Base-by-base conservation (phyloP, 2,113 vertebrate species). In the Hemicordylus capensis region DNA sequence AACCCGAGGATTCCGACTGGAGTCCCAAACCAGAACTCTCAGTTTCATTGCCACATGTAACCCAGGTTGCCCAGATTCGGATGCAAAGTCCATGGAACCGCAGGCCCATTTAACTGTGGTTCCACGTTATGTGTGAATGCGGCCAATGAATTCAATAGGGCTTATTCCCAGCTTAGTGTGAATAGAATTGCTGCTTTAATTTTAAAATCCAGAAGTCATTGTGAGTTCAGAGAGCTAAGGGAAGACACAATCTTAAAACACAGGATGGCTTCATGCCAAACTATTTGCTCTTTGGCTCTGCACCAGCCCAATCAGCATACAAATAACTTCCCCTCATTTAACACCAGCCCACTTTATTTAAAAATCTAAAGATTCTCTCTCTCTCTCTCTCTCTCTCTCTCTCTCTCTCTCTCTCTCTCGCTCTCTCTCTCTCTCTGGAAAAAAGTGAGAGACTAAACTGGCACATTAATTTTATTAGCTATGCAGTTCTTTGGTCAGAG, bases 401-500 rank as follows among this genome's bases (percentile, higher is more conserved):
- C 48, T 51, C 48, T 51, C 48, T 51, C 48, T 51, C 48, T 51
- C 48, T 51, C 48, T 51, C 48, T 51, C 48, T 51, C 48, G 6
- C 48, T 51, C 51, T 12, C 51, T 54, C 51, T 54, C 51, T 54
- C 6, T 54, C 17, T 54, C n/a, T n/a, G n/a, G n/a, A n/a, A n/a
- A 7, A 37, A 34, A 3, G 24, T 4, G 90, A 84, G 91, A 59
- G 80, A 22, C 85, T 92, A 92, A 94, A 88, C 2, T 85, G 67
- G 56, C 24, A 92, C 93, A 95, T 95, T 94, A 88, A 91, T 95
- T 94, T 94, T 90, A 87, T 93, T 93, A 90, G 46, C 84, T 90
- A 92, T 93, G 86, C 78, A 42, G 8, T 64, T 93, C 75, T 86
- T 76, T 67, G 64, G 0, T 42, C 79, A 14, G 72, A 93, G 85